Percentiles rank a stretch among this genome's conserved stretches.
These are phyloP conservation scores for Nipponacmea schrenckii DNA, from an alignment of 2,888 invertebrate species.

Conservation along the genomic window DNA sequence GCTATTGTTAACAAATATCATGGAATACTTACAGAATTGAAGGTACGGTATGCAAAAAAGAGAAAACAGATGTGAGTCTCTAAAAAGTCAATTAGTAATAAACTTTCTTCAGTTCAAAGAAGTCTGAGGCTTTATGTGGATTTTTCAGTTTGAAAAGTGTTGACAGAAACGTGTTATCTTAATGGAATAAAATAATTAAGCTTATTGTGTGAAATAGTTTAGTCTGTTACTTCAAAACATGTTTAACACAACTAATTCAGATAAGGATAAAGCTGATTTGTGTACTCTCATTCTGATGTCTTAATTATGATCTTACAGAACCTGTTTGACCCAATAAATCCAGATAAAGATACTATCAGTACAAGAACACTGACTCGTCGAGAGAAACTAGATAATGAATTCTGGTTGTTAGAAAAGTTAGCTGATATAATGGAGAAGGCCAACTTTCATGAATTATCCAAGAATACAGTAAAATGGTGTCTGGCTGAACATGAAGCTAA, in stretches of 20 bases:
- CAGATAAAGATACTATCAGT: conserved; percentile 65
- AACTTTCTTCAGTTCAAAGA: background rate
- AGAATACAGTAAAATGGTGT: conserved; percentile 45
- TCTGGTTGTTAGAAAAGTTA: conserved; percentile 63
- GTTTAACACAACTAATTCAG: too few relatives aligned
- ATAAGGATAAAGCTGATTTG: too few relatives aligned
- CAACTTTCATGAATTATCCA: conserved; percentile 63
- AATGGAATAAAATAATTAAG: too few relatives aligned
- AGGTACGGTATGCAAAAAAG: conserved; percentile 57
- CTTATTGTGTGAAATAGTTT: too few relatives aligned
- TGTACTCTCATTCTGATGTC: too few relatives aligned
- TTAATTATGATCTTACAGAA: too few relatives aligned
- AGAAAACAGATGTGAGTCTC: background rate
- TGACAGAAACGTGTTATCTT: too few relatives aligned
- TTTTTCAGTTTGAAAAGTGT: too few relatives aligned
- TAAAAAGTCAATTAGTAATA: background rate
- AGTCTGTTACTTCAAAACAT: too few relatives aligned
- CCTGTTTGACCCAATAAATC: conserved; percentile 66
- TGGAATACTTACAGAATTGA: conserved; percentile 61
- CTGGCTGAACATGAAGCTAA: conserved; percentile 53
- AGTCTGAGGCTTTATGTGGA: background rate
- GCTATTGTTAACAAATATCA: conserved; percentile 63
- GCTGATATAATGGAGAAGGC: conserved; percentile 61
- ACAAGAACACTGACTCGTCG: conserved; percentile 53
- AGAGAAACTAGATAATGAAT: conserved; percentile 65